Evolutionary conservation across 2,797 vertebrate species (phyloP), one percentile per base, ranked within the genome.

Genomic region (Mallotus villosus): DNA sequence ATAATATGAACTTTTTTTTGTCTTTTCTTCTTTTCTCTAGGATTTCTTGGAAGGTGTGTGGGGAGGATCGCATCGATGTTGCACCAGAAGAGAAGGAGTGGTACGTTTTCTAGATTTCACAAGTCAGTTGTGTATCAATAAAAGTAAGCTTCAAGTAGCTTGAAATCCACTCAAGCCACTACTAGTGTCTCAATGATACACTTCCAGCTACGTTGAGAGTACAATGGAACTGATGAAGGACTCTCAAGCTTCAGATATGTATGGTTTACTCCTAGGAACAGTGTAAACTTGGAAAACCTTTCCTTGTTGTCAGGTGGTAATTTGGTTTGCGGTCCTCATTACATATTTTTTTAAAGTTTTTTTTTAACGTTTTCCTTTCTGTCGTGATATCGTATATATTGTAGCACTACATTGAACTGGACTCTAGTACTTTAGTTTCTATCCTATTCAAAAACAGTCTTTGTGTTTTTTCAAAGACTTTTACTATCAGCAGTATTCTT

Each of bases 261-360:
- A 89, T 89, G 82, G 78, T 89, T 89, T 77, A 72, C 74, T 88
- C 81, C 82, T 86, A 79, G 79, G 79, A 86, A 86, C 85, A 89
- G 85, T 90, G 86, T 91, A 91, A 93, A 92, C 90, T 87, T 87
- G 87, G 83, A 82, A 88, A 90, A 90, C 86, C 74, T 89, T 88
- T 81, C 62, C 74, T 85, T 89, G 82, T 85, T 81, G 87, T 85
- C 79, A 77, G 84, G 81, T 88, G 81, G 83, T 88, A 85, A 87
- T 90, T 89, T 89, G 89, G 87, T 87, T 91, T 89, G 90, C 87
- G 87, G 89, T 90, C 84, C 79, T 89, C 81, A 49, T 8, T 8
- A 34, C 32, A 34, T 34, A 8, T 34, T 74, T 81, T 82, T 71
- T 78, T 81, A 89, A 89, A 25, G 25, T 29, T 84, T 80, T 84